Evolutionary conservation across 2,113 vertebrate genomes (phyloP).

Genomic region (Suncus etruscus): DNA sequence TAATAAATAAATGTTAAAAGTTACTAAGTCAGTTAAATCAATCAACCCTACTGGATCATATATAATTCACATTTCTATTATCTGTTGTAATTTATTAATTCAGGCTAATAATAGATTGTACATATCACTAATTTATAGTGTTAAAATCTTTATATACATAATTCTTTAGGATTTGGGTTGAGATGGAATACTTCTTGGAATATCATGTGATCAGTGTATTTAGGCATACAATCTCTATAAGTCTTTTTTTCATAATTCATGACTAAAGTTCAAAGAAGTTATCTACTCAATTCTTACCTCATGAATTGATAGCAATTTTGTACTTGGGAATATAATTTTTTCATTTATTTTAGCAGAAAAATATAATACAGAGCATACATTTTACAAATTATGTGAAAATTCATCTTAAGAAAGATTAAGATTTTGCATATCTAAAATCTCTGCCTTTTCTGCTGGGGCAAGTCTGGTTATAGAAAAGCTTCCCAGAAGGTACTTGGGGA

Average conservation of each 20-base stretch:
- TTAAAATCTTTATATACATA: neutral
- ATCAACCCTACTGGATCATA: neutral
- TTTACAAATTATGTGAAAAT: neutral
- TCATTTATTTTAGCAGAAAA: neutral
- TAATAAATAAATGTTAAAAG: neutral
- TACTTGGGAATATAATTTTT: neutral
- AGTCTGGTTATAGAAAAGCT: too few species aligned
- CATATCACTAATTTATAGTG: neutral
- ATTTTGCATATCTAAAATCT: neutral
- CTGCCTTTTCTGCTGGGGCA: neutral
- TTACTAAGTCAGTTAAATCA: neutral
- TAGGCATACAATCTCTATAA: neutral
- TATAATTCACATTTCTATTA: neutral
- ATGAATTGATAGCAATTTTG: neutral
- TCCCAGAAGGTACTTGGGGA: too few species aligned
- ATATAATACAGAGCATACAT: rapidly evolving
- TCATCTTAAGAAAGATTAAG: neutral
- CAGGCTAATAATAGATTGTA: neutral
- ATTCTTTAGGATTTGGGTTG: neutral
- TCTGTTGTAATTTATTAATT: slow-evolving; percentile 7
- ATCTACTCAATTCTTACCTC: neutral
- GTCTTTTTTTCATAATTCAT: neutral
- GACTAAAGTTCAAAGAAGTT: neutral
- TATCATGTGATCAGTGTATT: neutral
- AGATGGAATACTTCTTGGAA: neutral